Conservation (phyloP, 1,140 invertebrate genomes). For the Pentalonia nigronervosa region DNA sequence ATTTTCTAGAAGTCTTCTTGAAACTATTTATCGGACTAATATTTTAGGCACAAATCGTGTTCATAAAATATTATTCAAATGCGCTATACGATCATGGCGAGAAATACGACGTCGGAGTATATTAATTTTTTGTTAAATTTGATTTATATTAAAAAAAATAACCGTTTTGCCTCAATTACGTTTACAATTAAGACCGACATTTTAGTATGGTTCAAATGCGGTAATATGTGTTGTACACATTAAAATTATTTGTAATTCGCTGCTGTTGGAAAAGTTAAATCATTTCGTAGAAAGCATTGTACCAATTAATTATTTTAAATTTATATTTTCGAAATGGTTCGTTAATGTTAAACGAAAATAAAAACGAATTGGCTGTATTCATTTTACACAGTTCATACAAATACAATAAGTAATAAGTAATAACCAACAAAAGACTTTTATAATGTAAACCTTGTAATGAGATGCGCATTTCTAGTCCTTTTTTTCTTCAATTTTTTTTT, state of each 20-base stretch:
- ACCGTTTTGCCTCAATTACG: not conserved
- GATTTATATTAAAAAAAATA: not conserved
- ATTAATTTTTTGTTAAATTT: not conserved
- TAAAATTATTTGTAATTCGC: not conserved
- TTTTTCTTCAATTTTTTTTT: not conserved
- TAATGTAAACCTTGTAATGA: not conserved
- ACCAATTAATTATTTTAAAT: not conserved
- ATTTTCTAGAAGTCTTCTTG: not conserved
- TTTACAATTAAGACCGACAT: not conserved
- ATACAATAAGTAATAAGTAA: slow-evolving; percentile 3
- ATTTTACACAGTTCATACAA: not conserved
- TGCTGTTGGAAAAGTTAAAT: not conserved
- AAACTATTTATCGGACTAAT: not conserved
- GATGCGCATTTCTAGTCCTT: not conserved
- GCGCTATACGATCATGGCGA: not conserved
- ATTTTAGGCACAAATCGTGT: not conserved
- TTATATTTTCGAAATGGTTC: not conserved
- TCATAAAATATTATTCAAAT: not conserved
- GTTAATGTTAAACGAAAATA: not conserved
- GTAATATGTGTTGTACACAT: not conserved
- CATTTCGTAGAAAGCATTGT: not conserved
- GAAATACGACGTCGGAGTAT: not conserved
- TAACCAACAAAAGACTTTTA: not conserved
- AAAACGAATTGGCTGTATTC: not conserved
- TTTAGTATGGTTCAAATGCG: not conserved